A percentile compares a stretch with the other conserved stretches of the same genome.
phyloP scores from a whole-genome alignment of 2,113 vertebrate species.

The Cisticola juncidis region DNA sequence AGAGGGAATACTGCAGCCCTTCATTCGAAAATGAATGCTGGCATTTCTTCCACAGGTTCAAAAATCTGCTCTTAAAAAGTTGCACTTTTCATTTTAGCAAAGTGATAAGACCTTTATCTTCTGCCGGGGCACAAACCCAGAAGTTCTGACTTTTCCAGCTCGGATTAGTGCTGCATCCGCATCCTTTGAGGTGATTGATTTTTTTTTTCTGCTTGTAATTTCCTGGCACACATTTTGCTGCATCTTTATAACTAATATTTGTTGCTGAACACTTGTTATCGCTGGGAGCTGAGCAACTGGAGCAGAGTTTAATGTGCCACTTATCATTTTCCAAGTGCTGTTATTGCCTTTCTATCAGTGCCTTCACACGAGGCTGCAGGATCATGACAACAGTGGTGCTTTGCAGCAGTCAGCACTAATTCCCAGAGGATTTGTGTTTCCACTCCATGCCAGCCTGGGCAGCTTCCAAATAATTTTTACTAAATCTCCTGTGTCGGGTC shows the following conservation, averaged over 20 bases:
- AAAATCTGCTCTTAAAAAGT: background rate
- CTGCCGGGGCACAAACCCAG: background rate
- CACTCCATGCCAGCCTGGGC: background rate
- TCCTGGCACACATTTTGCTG: background rate
- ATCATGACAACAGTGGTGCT: fast-evolving
- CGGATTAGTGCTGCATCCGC: background rate
- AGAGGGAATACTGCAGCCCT: background rate
- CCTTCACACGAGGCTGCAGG: background rate
- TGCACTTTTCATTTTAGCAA: background rate
- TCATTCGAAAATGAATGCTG: background rate
- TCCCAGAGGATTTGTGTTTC: background rate
- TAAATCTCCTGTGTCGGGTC: background rate
- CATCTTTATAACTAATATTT: conserved; percentile 36
- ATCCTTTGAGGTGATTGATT: conserved; percentile 9
- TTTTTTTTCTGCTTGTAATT: conserved; percentile 24
- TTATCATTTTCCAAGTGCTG: background rate
- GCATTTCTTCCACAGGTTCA: background rate
- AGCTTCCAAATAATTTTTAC: background rate
- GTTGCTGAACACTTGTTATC: background rate
- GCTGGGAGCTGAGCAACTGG: background rate
- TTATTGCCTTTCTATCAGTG: background rate
- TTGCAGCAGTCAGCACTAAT: background rate
- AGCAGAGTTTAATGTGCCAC: conserved; percentile 46
- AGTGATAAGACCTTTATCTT: conserved; percentile 9
- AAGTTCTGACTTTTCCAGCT: background rate